Conservation (phyloP, 2,797 vertebrate genomes). For the Fundulus diaphanus region DNA sequence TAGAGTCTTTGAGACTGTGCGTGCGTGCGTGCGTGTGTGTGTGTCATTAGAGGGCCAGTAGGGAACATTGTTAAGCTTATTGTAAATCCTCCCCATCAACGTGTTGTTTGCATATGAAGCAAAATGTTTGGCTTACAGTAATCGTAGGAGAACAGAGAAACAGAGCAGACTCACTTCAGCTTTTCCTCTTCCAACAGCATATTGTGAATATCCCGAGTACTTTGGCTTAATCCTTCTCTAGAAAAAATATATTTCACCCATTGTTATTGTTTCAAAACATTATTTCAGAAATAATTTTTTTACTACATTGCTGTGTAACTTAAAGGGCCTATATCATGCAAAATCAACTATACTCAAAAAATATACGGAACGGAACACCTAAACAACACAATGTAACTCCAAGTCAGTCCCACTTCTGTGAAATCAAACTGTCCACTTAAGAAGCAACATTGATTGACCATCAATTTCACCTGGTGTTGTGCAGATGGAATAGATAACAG, state of each 20-base stretch:
- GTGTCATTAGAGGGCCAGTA: neutral
- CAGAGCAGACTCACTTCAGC: neutral
- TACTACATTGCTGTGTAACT: no score
- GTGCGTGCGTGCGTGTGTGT: neutral
- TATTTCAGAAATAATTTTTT: no score
- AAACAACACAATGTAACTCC: no score
- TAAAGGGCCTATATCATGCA: no score
- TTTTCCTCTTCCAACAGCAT: neutral
- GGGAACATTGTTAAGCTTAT: neutral
- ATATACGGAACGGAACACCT: no score
- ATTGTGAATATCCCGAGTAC: neutral
- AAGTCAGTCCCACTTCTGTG: no score
- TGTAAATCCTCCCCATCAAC: neutral
- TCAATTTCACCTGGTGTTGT: no score
- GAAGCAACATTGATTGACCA: no score
- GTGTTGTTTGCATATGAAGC: neutral
- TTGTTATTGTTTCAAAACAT: no score
- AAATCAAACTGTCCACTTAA: no score
- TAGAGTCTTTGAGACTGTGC: neutral
- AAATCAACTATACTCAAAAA: no score
- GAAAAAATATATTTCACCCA: neutral
- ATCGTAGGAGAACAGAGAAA: neutral
- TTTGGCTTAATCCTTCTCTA: neutral
- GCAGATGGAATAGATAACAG: no score
- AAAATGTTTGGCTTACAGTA: neutral